Conservation (phyloP, 2,113 vertebrate genomes). For the Lagopus muta region DNA sequence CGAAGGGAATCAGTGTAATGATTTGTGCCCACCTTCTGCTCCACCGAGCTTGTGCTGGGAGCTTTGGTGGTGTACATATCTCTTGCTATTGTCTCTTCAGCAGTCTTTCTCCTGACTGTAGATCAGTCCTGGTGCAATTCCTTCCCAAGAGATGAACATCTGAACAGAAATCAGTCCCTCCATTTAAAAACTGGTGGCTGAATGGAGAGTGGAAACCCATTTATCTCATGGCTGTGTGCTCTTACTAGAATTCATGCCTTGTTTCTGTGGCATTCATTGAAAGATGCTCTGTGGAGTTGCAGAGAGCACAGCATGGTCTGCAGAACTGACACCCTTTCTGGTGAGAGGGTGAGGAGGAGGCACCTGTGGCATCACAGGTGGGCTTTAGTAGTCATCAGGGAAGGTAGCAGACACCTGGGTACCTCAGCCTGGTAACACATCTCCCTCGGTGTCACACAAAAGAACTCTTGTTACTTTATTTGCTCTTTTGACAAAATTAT, state of each 20-base stretch:
- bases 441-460: too few species aligned
- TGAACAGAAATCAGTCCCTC: not conserved
- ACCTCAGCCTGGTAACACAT: not conserved
- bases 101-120: not conserved
- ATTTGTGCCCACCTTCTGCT: not conserved
- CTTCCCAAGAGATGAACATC: fast-evolving
- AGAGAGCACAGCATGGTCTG: fast-evolving
- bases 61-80: fast-evolving
- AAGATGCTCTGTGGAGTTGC: too few species aligned
- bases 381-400: too few species aligned
- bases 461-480: too few species aligned
- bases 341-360: too few species aligned
- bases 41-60: not conserved
- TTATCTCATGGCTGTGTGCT: too few species aligned
- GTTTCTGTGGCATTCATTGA: not conserved
- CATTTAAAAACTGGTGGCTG: not conserved
- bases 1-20: not conserved
- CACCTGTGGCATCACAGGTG: fast-evolving
- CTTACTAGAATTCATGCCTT: not conserved
- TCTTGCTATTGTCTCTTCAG: not conserved
- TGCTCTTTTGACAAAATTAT: too few species aligned
- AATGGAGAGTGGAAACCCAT: not conserved
- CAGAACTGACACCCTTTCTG: not conserved
- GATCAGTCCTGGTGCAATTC: not conserved
- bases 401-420: not conserved